Conservation (phyloP, 2,888 invertebrate genomes). For the Timema cristinae region DNA sequence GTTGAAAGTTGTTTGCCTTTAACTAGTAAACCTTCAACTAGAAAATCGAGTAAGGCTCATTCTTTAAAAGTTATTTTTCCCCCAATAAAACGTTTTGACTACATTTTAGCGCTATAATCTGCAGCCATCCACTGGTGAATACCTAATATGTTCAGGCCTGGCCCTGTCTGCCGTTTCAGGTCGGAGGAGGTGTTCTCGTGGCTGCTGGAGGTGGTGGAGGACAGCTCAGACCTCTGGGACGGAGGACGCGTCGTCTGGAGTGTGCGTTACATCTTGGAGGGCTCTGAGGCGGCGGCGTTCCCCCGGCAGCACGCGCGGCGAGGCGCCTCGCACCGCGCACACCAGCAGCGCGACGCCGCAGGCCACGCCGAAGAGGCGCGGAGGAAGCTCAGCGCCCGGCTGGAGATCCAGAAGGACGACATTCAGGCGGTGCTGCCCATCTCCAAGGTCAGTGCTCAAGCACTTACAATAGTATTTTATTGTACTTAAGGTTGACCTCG, state of each 20-base stretch:
- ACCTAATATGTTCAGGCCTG: neutral
- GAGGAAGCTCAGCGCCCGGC: constrained; percentile 70
- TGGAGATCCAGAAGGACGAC: constrained; percentile 90
- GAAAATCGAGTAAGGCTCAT: too few species aligned
- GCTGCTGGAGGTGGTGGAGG: constrained; percentile 84
- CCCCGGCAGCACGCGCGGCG: constrained; percentile 7
- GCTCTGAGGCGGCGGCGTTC: constrained; percentile 20
- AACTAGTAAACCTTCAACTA: too few species aligned
- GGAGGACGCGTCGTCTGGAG: constrained; percentile 86
- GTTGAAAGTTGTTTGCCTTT: too few species aligned
- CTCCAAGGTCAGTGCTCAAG: constrained; percentile 66
- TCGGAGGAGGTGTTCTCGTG: constrained; percentile 84
- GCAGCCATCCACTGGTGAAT: too few species aligned
- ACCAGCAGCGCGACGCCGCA: constrained; percentile 42
- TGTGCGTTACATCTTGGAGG: constrained; percentile 59
- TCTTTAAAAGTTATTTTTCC: too few species aligned
- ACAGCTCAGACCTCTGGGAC: constrained; percentile 69
- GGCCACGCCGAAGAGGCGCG: constrained; percentile 44
- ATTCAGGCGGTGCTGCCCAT: constrained; percentile 91
- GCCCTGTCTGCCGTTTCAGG: constrained; percentile 38
- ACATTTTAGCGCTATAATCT: too few species aligned
- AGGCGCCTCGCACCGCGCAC: constrained; percentile 11
- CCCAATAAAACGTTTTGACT: too few species aligned
- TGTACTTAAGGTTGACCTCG: neutral
- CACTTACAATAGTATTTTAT: neutral